phyloP scores from a whole-genome alignment of 37 sponge, comb jelly and placozoan species.

The Mnemiopsis leidyi region DNA sequence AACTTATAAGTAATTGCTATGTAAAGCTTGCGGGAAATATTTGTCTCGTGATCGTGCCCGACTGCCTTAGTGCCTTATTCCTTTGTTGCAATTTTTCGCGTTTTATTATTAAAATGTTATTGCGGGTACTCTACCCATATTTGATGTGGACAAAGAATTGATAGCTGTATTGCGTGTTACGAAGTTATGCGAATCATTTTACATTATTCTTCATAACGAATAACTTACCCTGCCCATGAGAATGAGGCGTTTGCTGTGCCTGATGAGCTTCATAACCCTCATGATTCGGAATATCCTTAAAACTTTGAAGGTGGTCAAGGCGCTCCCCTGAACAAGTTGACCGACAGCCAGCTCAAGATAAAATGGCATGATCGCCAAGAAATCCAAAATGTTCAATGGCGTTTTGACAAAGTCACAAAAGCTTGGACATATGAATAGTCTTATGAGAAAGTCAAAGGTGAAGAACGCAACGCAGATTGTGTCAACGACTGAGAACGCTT shows the following conservation, averaged over 20 bases:
- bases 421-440: constrained; percentile 18
- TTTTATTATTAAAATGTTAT: too few relatives aligned
- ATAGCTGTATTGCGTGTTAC: too few relatives aligned
- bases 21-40: too few relatives aligned
- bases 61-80: too few relatives aligned
- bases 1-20: too few relatives aligned
- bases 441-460: constrained; percentile 25
- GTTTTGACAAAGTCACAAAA: constrained; percentile 1
- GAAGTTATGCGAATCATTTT: too few relatives aligned
- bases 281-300: constrained; percentile 49
- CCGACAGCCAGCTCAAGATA: constrained; percentile 33
- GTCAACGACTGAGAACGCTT: constrained; percentile 1
- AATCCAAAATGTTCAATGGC: constrained; percentile 19
- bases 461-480: constrained; percentile 38
- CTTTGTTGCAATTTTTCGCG: too few relatives aligned
- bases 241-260: constrained; percentile 58
- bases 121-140: too few relatives aligned
- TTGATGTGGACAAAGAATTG: too few relatives aligned
- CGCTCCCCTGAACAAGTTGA: not conserved
- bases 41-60: too few relatives aligned
- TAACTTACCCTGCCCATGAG: constrained; percentile 44
- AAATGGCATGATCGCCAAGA: constrained; percentile 34
- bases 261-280: constrained; percentile 28
- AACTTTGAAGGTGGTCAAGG: constrained; percentile 31
- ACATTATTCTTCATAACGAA: too few relatives aligned